These are phyloP conservation scores for Thymallus thymallus DNA, from an alignment of 2,113 vertebrate species.

Conservation along the genomic window DNA sequence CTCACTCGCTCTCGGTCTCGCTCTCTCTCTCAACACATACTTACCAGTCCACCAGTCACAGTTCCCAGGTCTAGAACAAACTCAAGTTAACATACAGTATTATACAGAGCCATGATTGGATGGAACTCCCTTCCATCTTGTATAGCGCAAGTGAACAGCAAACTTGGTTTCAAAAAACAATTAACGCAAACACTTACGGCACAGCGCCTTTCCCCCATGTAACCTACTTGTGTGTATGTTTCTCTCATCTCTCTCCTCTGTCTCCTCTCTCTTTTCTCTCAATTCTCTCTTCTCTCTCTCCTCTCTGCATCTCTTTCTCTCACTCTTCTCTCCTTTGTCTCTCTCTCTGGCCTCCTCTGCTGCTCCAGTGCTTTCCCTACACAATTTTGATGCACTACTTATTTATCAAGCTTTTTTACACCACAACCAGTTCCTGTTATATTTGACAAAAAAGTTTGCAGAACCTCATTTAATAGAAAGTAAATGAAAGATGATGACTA, in stretches of 20 bases:
- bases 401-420: neutral
- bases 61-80: too few relatives aligned
- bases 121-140: too few relatives aligned
- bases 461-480: neutral
- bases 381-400: neutral
- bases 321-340: neutral
- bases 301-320: neutral
- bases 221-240: too few relatives aligned
- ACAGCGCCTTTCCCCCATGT: too few relatives aligned
- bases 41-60: too few relatives aligned
- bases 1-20: neutral
- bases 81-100: too few relatives aligned
- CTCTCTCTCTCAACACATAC: neutral
- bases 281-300: neutral
- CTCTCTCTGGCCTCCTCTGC: slow-evolving; percentile 1
- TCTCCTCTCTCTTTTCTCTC: neutral
- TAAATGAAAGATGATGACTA: neutral
- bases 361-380: neutral
- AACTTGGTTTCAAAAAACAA: too few relatives aligned
- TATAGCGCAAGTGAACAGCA: too few relatives aligned
- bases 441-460: neutral
- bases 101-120: too few relatives aligned
- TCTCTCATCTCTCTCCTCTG: neutral
- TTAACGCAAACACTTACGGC: too few relatives aligned
- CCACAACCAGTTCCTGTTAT: neutral